A percentile compares a stretch with the other conserved stretches of the same genome.
phyloP scores from a whole-genome alignment of 2,113 vertebrate species.

The Hiodon tergisus region DNA sequence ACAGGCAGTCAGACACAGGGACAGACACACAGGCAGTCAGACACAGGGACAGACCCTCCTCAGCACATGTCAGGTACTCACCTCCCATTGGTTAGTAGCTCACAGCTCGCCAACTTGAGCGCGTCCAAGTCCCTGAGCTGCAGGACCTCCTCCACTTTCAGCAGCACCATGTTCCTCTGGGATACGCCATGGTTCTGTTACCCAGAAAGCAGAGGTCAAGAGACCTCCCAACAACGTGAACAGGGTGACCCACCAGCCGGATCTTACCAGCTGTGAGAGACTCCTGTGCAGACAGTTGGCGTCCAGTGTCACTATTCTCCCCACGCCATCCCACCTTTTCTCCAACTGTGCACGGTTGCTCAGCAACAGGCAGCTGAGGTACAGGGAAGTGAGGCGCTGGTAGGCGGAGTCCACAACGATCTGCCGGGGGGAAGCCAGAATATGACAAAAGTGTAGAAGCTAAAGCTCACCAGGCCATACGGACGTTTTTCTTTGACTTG shows the following conservation, averaged over 20 bases:
- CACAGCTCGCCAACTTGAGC: conserved; percentile 22
- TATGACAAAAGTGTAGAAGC: too few relatives aligned
- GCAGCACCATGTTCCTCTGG: conserved; percentile 23
- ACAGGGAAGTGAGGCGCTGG: conserved; percentile 27
- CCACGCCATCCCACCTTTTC: conserved; percentile 36
- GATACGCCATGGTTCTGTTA: conserved; percentile 38
- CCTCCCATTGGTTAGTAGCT: conserved; percentile 22
- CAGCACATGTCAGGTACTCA: conserved; percentile 16
- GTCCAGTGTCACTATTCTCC: conserved; percentile 23
- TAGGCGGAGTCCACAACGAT: conserved; percentile 37
- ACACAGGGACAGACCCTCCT: not conserved
- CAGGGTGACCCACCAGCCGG: not conserved
- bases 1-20: not conserved
- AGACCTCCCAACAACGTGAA: not conserved
- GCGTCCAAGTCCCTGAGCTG: not conserved
- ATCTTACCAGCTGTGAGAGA: conserved; percentile 39
- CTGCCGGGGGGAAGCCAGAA: conserved; percentile 29
- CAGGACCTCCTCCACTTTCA: conserved; percentile 34
- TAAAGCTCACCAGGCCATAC: too few relatives aligned
- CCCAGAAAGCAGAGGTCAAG: not conserved
- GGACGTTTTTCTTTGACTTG: too few relatives aligned
- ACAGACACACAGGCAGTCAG: not conserved
- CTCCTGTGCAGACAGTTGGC: conserved; percentile 20
- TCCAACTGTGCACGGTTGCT: conserved; percentile 16
- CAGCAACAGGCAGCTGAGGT: conserved; percentile 41